Evolutionary conservation across 2,888 invertebrate species (phyloP).

Genomic region (Stratiomys singularior): DNA sequence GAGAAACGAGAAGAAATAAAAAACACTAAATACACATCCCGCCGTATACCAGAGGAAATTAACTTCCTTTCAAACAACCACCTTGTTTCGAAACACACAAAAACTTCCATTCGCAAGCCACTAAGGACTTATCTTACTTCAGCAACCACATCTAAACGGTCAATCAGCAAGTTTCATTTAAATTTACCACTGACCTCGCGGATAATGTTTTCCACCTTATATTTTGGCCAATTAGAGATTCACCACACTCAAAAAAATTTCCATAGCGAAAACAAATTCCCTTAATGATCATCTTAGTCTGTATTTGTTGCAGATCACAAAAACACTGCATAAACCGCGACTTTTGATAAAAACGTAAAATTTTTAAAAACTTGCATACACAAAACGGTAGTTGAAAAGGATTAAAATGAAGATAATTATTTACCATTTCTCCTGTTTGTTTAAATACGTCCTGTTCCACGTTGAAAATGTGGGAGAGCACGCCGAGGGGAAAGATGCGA

Average conservation of each 20-base stretch:
- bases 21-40: too few relatives aligned
- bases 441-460: constrained; percentile 33
- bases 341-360: background rate
- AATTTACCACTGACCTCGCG: background rate
- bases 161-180: background rate
- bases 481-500: too few relatives aligned
- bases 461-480: background rate
- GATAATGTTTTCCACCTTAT: background rate
- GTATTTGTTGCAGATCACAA: background rate
- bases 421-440: constrained; percentile 21
- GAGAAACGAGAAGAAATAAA: too few relatives aligned
- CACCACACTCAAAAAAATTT: constrained; percentile 16
- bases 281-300: background rate
- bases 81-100: background rate
- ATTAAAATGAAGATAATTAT: constrained; percentile 8
- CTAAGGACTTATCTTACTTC: background rate
- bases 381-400: constrained; percentile 12
- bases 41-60: constrained; percentile 1
- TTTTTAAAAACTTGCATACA: background rate
- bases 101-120: constrained; percentile 7
- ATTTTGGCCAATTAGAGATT: constrained; percentile 25
- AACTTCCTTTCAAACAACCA: constrained; percentile 12
- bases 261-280: background rate
- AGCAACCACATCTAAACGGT: background rate
- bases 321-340: background rate